Evolutionary conservation across 2,113 vertebrate species (phyloP), one percentile per base, ranked within the genome.

Genomic region (Vanacampus margaritifer): DNA sequence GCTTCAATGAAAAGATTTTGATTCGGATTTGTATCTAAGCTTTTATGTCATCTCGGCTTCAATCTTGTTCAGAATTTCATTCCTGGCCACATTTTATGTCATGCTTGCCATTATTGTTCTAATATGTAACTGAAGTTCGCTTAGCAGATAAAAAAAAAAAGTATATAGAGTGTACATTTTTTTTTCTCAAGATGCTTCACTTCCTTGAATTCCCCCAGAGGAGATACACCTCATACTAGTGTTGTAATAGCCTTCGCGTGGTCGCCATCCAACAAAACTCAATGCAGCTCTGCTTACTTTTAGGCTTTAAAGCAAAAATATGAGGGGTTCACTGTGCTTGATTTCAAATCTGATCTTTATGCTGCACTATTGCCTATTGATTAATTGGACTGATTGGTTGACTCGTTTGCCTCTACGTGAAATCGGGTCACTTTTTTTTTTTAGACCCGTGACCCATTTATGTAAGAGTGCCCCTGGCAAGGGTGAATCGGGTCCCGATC

Each of bases 371-470:
- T 6, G 46, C 17, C 9, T 51, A 37, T 46, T 72, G 53, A 74
- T 77, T 67, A 51, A 74, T 77, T 67, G 56, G 28, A 56, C 54
- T 17, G 26, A 57, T 28, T 19, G 9, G 7, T 58, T 36, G 28
- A 58, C 12, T n/a, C 32, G 19, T 36, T 28, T 7, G 28, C 17
- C 32, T 50, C 60, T 50, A 56, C 48, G 21, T 67, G 53, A 57
- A 87, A 80, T 12, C 71, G 64, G 73, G 74, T 74, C 78, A 64
- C 64, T 46, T 76, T 26, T 76, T 53, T 46, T 76, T 26, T 76
- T 53, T 36, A 0, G 63, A 58, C 69, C 67, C 51, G 67, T 75
- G 67, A 78, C 64, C 70, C 4, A 23, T 86, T 90, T 87, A 89
- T 68, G 67, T 80, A 87, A 88, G 73, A 68, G 46, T 60, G 24